A percentile compares a stretch with the other conserved stretches of the same genome.
These are phyloP conservation scores for Lampropteryx suffumata DNA, from an alignment of 2,888 invertebrate genomes.

Conservation along the genomic window DNA sequence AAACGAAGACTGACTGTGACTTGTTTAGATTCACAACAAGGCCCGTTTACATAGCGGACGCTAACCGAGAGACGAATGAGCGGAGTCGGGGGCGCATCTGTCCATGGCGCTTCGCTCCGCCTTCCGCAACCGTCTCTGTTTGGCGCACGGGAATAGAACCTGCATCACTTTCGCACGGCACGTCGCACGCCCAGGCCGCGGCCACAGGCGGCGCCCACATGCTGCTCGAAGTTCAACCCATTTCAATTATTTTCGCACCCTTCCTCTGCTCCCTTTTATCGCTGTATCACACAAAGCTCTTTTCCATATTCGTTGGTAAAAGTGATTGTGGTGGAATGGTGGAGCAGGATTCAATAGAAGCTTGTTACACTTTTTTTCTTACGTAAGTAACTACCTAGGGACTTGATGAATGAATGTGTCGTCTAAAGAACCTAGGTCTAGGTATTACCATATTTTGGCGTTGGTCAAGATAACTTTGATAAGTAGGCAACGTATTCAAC, in stretches of 20 bases:
- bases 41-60: conserved; percentile 89
- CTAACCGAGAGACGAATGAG: conserved; percentile 79
- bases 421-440: too few species aligned
- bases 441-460: too few species aligned
- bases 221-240: conserved; percentile 44
- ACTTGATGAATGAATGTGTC: too few species aligned
- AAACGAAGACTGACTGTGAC: conserved; percentile 85
- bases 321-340: conserved; percentile 14
- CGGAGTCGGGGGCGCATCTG: conserved; percentile 66
- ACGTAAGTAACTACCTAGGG: too few species aligned
- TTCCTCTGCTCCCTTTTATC: conserved; percentile 45
- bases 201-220: conserved; percentile 46
- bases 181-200: conserved; percentile 45
- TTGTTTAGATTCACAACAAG: conserved; percentile 94
- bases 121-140: conserved; percentile 45
- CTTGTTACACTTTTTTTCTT: too few species aligned
- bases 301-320: conserved; percentile 18
- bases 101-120: conserved; percentile 49
- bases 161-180: conserved; percentile 36
- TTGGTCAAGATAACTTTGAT: too few species aligned
- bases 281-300: conserved; percentile 21
- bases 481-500: too few species aligned
- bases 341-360: neutral
- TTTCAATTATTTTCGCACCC: conserved; percentile 50
- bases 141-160: conserved; percentile 18